Evolutionary conservation across 1,140 invertebrate genomes (phyloP).

Genomic region (Drosophila azteca): DNA sequence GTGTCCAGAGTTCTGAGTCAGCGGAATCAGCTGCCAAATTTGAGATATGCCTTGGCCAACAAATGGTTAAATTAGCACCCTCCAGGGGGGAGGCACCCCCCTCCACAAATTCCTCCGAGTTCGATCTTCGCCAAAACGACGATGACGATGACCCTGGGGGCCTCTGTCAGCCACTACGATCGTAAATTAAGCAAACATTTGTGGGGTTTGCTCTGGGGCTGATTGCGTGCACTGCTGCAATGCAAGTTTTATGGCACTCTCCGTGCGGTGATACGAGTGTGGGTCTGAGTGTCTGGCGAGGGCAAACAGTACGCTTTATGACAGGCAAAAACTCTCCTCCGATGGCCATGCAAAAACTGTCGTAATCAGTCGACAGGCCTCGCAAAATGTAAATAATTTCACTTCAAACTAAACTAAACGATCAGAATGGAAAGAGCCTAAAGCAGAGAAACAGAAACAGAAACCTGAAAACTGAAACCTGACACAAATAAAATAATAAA

Average conservation of each 20-base stretch:
- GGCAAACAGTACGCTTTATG: slow-evolving; percentile 76
- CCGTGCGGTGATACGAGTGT: slow-evolving; percentile 23
- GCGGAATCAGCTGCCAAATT: slow-evolving; percentile 72
- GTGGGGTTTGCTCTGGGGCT: slow-evolving; percentile 26
- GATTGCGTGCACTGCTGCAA: slow-evolving; percentile 74
- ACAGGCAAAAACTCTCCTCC: slow-evolving; percentile 33
- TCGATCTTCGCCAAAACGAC: slow-evolving; percentile 27
- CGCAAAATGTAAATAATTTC: slow-evolving; percentile 79
- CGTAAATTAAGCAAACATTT: slow-evolving; percentile 78
- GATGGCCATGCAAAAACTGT: slow-evolving; percentile 57
- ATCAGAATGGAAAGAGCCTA: slow-evolving; percentile 27
- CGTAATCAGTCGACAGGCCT: slow-evolving; percentile 47
- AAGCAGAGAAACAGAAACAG: slow-evolving; percentile 16
- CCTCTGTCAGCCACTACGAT: slow-evolving; percentile 49
- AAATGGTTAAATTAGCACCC: slow-evolving; percentile 9
- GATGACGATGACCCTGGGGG: slow-evolving; percentile 40
- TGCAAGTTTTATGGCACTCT: slow-evolving; percentile 76
- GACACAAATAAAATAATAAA: slow-evolving; percentile 82
- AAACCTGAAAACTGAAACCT: slow-evolving; percentile 49
- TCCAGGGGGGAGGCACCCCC: not conserved
- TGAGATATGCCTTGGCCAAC: slow-evolving; percentile 40
- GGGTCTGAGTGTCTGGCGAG: slow-evolving; percentile 42
- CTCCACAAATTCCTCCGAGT: slow-evolving; percentile 33
- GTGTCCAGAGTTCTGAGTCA: slow-evolving; percentile 27
- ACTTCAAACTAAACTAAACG: slow-evolving; percentile 11